Base-by-base conservation (phyloP, 2,797 vertebrate species). In the Muscicapa striata region DNA sequence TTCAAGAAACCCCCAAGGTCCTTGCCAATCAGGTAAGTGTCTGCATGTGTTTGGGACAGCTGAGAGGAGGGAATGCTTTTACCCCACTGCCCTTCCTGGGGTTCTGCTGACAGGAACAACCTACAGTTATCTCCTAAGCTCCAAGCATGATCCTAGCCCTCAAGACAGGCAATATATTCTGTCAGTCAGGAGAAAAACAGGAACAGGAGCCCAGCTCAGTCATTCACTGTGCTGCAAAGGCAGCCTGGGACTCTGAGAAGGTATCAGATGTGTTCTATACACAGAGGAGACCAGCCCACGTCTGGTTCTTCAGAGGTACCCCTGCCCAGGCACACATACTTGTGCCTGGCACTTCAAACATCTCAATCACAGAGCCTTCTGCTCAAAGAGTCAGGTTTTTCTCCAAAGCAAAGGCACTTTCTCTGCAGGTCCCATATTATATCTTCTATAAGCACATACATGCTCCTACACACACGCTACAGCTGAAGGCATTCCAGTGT, bases 1-100 rank as follows among this genome's bases (percentile, higher is more conserved):
- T 78, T 93, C 74, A 85, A 95, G 87, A 96, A 94, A 94, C 84
- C 45, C 92, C 90, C 94, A 90, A 89, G 88, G 95, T 94, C 93
- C 73, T 80, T 94, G 92, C 59, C 94, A 90, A 92, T 57, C 58
- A 92, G 66, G 12, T 61, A 74, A 84, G 54, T 40, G 57, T 80
- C 72, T 0, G 0, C 2, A 11, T 6, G 1, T 64, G 66, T 54
- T 85, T 77, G 76, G 85, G 82, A 80, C 69, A 19, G 93, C 64
- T 74, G 54, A 90, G 19, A 15, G 61, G 64, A 73, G 15, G 57
- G 62, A 90, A 92, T 52, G 49, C 82, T 66, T 91, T 84, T 68
- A 89, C 66, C 36, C 72, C 85, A 52, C 22, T 40, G 73, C 64
- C 75, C 81, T 85, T 77, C 6, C 1, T 4, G 19, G 76, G 49